Conservation (phyloP, 2,797 vertebrate species). For the Gambusia yucatana region DNA sequence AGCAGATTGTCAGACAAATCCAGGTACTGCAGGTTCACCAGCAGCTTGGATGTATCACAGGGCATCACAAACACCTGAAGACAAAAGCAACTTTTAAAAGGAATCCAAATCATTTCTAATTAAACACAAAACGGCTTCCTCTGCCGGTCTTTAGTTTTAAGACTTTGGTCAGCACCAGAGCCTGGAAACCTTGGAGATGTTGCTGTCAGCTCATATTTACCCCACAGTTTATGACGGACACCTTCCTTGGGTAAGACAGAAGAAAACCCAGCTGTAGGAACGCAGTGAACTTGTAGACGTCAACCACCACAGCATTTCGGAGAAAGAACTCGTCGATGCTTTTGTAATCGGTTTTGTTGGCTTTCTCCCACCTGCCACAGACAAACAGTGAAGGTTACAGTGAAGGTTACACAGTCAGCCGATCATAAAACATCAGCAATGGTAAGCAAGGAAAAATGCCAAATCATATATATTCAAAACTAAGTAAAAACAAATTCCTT, state of each 20-base stretch:
- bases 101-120: background rate
- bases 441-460: background rate
- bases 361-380: conserved; percentile 47
- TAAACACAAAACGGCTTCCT: background rate
- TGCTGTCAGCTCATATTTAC: conserved; percentile 21
- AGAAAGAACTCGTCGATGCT: conserved; percentile 41
- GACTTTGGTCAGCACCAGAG: background rate
- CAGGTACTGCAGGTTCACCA: conserved; percentile 58
- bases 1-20: conserved; percentile 70
- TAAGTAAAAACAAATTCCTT: background rate
- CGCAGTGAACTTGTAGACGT: conserved; percentile 48
- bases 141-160: background rate
- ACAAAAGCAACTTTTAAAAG: background rate
- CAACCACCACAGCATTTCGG: conserved; percentile 7
- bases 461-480: background rate
- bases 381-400: background rate
- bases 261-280: conserved; percentile 45
- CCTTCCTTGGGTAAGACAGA: conserved; percentile 56
- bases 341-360: conserved; percentile 34
- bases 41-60: conserved; percentile 18
- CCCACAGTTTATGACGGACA: conserved; percentile 57
- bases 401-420: background rate
- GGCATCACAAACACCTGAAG: conserved; percentile 62
- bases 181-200: background rate
- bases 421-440: background rate